These are phyloP conservation scores for Sebastes jordani DNA, from an alignment of 2,797 vertebrate genomes.

Conservation along the genomic window DNA sequence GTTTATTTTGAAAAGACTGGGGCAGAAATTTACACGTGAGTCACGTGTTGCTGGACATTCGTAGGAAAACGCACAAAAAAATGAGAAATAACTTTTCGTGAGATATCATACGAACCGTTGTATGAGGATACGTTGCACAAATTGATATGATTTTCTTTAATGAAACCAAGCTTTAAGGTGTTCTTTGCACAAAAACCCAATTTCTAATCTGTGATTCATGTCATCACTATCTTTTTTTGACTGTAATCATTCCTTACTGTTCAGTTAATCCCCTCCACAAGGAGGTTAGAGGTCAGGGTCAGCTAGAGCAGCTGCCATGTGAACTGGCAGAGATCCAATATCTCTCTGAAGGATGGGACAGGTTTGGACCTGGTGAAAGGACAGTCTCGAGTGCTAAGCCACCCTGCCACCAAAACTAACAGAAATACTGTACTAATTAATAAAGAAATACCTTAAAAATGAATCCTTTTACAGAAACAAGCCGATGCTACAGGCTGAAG, in stretches of 20 bases:
- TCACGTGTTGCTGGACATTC: too few species aligned
- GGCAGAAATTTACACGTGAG: too few species aligned
- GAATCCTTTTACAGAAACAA: constrained; percentile 25
- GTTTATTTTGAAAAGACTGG: too few species aligned
- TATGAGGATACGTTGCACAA: background rate
- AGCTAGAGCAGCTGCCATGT: background rate
- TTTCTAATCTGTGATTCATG: background rate
- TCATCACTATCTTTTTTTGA: background rate
- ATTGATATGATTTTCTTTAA: background rate
- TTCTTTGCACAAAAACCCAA: background rate
- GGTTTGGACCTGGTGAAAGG: background rate
- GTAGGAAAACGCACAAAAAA: too few species aligned
- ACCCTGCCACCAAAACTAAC: background rate
- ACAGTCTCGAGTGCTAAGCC: background rate
- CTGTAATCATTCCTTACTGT: background rate
- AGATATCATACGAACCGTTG: too few species aligned
- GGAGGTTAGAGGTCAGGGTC: constrained; percentile 15
- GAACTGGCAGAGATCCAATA: background rate
- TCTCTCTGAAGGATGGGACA: background rate
- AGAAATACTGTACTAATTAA: too few species aligned
- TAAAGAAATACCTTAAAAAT: constrained; percentile 4
- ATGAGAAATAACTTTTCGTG: too few species aligned
- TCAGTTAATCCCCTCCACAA: background rate
- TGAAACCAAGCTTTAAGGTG: background rate
- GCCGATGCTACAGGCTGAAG: constrained; percentile 26